Percentiles rank a stretch among this genome's conserved stretches.
These are phyloP conservation scores for Ornithoptera priamus DNA, from an alignment of 2,888 invertebrate species.

Conservation along the genomic window DNA sequence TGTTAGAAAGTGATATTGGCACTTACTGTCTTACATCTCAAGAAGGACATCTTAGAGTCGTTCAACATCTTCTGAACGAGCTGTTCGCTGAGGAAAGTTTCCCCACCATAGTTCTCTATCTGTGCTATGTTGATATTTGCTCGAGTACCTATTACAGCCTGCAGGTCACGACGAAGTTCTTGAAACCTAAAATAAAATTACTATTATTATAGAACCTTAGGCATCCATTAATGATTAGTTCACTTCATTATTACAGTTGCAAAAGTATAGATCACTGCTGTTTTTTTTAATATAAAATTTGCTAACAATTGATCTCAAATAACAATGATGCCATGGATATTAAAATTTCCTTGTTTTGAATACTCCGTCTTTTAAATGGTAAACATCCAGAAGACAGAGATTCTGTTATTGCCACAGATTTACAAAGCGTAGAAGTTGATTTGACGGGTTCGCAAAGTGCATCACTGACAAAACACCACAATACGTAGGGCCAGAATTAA, in stretches of 20 bases:
- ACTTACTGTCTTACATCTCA: conserved; percentile 89
- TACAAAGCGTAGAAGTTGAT: no score
- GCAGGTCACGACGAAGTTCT: conserved; percentile 94
- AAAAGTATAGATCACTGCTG: not conserved
- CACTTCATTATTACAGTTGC: not conserved
- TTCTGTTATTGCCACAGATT: no score
- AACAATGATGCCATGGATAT: no score
- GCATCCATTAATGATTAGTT: not conserved
- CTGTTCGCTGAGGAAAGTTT: conserved; percentile 97
- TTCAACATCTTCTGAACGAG: conserved; percentile 94
- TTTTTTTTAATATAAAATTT: not conserved
- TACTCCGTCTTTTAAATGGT: no score
- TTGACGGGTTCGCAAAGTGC: no score
- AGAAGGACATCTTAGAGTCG: conserved; percentile 93
- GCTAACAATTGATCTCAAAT: no score
- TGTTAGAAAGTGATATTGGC: not conserved
- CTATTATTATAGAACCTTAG: not conserved
- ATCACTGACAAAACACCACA: not conserved
- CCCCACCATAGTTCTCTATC: conserved; percentile 97
- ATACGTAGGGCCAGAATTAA: not conserved
- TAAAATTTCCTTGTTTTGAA: no score
- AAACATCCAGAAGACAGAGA: no score
- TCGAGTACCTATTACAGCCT: conserved; percentile 94
- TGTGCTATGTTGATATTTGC: conserved; percentile 96
- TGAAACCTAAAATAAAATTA: conserved; percentile 83